Base-by-base conservation (phyloP, 2,113 vertebrate species). In the Heterotilapia buettikoferi region DNA sequence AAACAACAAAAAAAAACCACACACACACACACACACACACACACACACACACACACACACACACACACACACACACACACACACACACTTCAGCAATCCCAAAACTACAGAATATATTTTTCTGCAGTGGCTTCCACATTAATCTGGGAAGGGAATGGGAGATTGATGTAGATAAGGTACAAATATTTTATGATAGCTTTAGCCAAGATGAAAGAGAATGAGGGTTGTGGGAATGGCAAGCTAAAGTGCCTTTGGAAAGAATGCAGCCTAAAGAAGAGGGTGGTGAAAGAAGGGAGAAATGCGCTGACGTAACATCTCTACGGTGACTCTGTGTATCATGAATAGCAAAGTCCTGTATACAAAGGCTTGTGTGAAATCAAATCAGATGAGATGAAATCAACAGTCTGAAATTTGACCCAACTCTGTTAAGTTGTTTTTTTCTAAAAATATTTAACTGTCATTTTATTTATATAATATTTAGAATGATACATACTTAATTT, bases 71-170 rank as follows among this genome's bases (percentile, higher is more conserved):
- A 45, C 13, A 45, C 18, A 3, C 5, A 66, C n/a, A 56, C 10
- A 61, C 18, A 36, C 36, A 38, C 6, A 7, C 29, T 29, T 76
- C 16, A 12, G 26, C 24, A 53, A 31, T 78, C 26, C 31, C 43
- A 24, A 21, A 54, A 33, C 40, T 38, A 82, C 88, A 94, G 87
- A 81, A 79, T 92, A 80, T 81, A 86, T 93, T 93, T 88, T 94
- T 90, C 80, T 68, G n/a, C 16, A 82, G 61, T 2, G 11, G 45
- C 89, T 87, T 50, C 71, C 81, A 45, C 86, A 73, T 66, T 76
- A 47, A 73, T 83, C 18, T 61, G 50, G 18, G 56, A 50, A 4
- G 71, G 57, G 82, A 84, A 31, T 10, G 3, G 19, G 53, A 52
- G 33, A 83, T 80, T 50, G 14, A 85, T 79, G 21, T 6, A 56